Percentiles rank a stretch among this genome's conserved stretches.
phyloP scores from a whole-genome alignment of 2,797 vertebrate genomes.

The Anguilla anguilla region DNA sequence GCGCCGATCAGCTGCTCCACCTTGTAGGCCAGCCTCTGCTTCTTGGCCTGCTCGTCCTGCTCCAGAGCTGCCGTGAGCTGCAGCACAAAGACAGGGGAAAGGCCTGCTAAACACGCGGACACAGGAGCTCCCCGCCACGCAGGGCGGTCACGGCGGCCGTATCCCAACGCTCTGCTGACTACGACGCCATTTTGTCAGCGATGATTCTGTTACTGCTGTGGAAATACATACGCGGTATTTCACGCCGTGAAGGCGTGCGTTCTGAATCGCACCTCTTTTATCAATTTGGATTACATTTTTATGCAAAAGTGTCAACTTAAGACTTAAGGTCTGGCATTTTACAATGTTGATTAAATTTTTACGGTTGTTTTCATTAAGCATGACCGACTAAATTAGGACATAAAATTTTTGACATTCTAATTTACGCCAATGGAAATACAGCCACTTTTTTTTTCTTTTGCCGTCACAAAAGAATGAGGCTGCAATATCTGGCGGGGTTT shows the following conservation, averaged over 20 bases:
- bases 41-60: constrained; percentile 91
- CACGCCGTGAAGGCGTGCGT: neutral
- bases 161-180: neutral
- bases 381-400: neutral
- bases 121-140: neutral
- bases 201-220: too few relatives aligned
- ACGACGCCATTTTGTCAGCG: neutral
- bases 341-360: neutral
- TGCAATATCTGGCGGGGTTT: constrained; percentile 1
- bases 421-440: neutral
- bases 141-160: neutral
- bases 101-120: neutral
- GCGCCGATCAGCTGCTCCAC: constrained; percentile 93
- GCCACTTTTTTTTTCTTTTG: neutral
- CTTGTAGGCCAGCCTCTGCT: constrained; percentile 92
- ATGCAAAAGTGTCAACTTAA: neutral
- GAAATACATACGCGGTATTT: too few relatives aligned
- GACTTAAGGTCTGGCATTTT: neutral
- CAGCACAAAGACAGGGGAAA: neutral
- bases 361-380: neutral
- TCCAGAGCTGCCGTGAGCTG: constrained; percentile 92
- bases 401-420: neutral
- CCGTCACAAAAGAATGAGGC: neutral
- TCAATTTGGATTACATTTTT: neutral
- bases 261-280: neutral